These are phyloP conservation scores for Drosophila pallidifrons DNA, from an alignment of 1,140 invertebrate genomes.

Conservation along the genomic window DNA sequence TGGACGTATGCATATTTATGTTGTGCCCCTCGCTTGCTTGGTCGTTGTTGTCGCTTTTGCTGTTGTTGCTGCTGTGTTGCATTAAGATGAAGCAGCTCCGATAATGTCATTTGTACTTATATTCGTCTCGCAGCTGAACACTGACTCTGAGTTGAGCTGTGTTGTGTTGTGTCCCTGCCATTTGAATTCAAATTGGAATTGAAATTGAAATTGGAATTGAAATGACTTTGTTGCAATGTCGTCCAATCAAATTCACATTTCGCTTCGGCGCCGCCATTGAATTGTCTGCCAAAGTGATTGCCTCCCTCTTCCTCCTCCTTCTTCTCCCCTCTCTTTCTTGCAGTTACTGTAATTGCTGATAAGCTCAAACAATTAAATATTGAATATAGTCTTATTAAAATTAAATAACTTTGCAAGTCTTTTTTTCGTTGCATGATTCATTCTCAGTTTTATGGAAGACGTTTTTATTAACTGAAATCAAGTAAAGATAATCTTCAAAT, in stretches of 20 bases:
- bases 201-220: constrained; percentile 73
- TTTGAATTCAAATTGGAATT: constrained; percentile 62
- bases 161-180: constrained; percentile 19
- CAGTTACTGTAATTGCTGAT: constrained; percentile 10
- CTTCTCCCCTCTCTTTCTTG: not conserved
- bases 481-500: too few species aligned
- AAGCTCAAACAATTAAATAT: constrained; percentile 20
- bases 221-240: constrained; percentile 82
- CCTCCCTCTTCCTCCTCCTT: not conserved
- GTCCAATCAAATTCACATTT: constrained; percentile 58
- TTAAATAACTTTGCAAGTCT: not conserved
- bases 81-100: constrained; percentile 55
- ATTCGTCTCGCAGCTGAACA: constrained; percentile 24
- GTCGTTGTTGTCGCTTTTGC: constrained; percentile 1
- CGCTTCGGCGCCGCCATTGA: constrained; percentile 20
- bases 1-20: constrained; percentile 47
- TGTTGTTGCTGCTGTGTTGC: constrained; percentile 22
- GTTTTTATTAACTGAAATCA: not conserved
- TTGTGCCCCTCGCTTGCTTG: not conserved
- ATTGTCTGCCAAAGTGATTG: constrained; percentile 4
- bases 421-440: not conserved
- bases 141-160: too few species aligned
- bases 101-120: constrained; percentile 64
- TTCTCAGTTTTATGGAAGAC: not conserved
- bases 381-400: constrained; percentile 13